These are phyloP conservation scores for Daboia siamensis DNA, from an alignment of 2,113 vertebrate species.

Conservation along the genomic window DNA sequence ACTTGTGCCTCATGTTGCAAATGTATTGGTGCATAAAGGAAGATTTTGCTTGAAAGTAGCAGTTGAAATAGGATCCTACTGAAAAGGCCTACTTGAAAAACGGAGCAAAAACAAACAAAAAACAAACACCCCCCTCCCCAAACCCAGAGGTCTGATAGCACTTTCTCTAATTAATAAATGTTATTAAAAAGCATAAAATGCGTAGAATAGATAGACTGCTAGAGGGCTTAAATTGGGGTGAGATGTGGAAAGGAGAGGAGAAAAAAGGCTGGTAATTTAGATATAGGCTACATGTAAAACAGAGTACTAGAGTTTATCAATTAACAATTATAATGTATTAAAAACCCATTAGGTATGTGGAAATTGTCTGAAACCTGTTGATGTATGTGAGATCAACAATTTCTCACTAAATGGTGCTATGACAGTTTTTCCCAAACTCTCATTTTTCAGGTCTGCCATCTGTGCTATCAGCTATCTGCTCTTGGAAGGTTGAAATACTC, in stretches of 20 bases:
- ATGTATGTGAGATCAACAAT: background rate
- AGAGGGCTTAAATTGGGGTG: background rate
- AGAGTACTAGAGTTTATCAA: background rate
- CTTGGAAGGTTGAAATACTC: background rate
- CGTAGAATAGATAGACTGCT: background rate
- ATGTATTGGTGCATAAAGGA: slow-evolving; percentile 6
- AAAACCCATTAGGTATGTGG: background rate
- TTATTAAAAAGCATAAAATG: background rate
- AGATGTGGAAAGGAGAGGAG: background rate
- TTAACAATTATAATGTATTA: background rate
- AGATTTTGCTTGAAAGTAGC: slow-evolving; percentile 44
- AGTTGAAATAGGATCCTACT: slow-evolving; percentile 10
- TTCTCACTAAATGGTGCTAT: background rate
- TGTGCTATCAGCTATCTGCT: background rate
- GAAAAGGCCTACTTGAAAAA: background rate
- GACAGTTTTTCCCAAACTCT: background rate
- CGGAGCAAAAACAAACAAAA: background rate
- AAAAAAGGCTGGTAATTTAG: background rate
- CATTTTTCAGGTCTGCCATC: background rate
- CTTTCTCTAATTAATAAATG: background rate
- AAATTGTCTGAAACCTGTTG: background rate
- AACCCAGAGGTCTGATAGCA: background rate
- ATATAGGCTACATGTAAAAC: background rate
- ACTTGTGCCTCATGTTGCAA: background rate
- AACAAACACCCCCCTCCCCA: background rate